Base-by-base conservation (phyloP, 2,113 vertebrate genomes). In the Notarius quadriscutis region DNA sequence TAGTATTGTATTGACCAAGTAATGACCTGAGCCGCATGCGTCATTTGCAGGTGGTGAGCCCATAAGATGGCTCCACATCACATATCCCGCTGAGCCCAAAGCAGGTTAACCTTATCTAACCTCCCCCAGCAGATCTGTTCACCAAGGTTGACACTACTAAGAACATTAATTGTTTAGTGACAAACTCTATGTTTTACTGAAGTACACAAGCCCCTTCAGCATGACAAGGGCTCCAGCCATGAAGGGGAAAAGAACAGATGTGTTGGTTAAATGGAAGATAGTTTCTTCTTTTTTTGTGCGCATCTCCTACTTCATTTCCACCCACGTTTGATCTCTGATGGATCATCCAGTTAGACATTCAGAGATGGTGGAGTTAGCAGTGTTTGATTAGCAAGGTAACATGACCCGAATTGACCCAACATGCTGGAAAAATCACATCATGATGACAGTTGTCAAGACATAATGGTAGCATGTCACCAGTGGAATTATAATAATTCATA, bases 291-390 rank as follows among this genome's bases (percentile, higher is more conserved):
- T 17, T 27, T 34, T 15, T n/a, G 3, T 22, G n/a, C n/a, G 22
- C 5, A 87, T 77, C 63, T 69, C 69, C 60, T 34, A n/a, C 75
- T 65, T 78, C 63, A 78, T 57, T 57, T 12, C 55, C 14, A 57
- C 77, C 75, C 69, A 34, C 80, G 51, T 87, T 89, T 67, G 79
- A 80, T 51, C 57, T 82, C 67, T 75, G 86, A 85, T 89, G 86
- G 87, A 85, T 80, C 86, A 89, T 81, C 86, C 57, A 60, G 65
- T 81, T 84, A 77, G 50, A 17, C 2, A 17, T 82, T 86, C 79
- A 78, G 83, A 87, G 63, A 78, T 67, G 25, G 62, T 71, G 89
- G 83, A 83, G 79, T 63, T 53, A 50, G 57, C 69, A 71, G 86
- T 9, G 50, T 81, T 83, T 55, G 69, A 85, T 84, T 82, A 65